phyloP scores from a whole-genome alignment of 2,113 vertebrate species.

The Coptodon rendalli region DNA sequence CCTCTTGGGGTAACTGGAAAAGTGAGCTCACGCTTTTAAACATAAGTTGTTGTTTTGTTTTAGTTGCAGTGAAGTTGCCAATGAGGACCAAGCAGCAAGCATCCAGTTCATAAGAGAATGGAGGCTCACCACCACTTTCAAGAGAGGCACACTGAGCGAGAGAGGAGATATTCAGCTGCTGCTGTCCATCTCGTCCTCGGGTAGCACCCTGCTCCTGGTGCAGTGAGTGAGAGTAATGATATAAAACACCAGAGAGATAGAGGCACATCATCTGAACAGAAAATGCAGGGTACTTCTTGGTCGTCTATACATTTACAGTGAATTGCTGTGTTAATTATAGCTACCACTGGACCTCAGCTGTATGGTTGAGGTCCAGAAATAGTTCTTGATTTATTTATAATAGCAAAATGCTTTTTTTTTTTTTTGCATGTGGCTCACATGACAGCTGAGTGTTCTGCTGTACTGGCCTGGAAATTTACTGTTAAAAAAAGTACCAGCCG shows the following conservation, averaged over 20 bases:
- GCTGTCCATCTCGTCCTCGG: constrained; percentile 64
- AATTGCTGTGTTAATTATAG: background rate
- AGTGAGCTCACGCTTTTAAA: background rate
- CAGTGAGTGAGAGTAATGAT: background rate
- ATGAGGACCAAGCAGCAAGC: background rate
- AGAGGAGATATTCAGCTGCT: constrained; percentile 74
- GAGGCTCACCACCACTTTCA: constrained; percentile 32
- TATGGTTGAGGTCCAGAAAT: background rate
- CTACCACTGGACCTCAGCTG: background rate
- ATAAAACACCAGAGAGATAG: background rate
- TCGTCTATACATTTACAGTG: background rate
- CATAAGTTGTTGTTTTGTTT: background rate
- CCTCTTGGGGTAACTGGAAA: background rate
- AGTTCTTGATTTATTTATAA: constrained; percentile 9
- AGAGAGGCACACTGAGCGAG: background rate
- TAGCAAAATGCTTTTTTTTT: background rate
- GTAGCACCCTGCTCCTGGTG: background rate
- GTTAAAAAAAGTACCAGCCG: background rate
- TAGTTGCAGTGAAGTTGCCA: background rate
- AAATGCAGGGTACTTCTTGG: background rate
- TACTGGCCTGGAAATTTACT: background rate
- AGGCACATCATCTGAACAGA: background rate
- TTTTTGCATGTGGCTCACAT: background rate
- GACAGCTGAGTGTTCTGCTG: background rate
- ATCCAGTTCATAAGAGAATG: constrained; percentile 31